Evolutionary conservation across 2,113 vertebrate species (phyloP).

Genomic region (Nothobranchius furzeri): DNA sequence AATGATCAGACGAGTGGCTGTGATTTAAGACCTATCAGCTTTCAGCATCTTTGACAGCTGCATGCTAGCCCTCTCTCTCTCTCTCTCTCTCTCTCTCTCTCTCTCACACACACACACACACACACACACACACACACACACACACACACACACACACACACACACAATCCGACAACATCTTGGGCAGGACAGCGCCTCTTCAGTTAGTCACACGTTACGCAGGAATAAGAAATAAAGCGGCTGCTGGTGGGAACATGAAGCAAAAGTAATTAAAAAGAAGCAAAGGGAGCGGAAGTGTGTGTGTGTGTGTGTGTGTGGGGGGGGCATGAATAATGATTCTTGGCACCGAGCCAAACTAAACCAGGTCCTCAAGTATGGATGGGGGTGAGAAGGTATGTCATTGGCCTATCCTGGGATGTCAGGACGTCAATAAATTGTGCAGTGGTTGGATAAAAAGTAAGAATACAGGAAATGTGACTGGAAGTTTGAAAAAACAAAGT

Average conservation of each 20-base stretch:
- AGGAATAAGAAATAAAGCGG: conserved; percentile 55
- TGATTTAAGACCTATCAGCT: conserved; percentile 53
- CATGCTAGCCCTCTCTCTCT: not conserved
- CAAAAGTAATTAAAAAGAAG: conserved; percentile 69
- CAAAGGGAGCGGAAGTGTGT: conserved; percentile 9
- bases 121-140: not conserved
- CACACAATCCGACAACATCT: not conserved
- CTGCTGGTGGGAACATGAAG: conserved; percentile 59
- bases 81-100: no score
- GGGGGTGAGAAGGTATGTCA: not conserved
- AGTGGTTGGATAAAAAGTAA: not conserved
- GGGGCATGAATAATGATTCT: conserved; percentile 69
- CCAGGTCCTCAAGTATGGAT: conserved; percentile 12
- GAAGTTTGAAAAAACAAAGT: no score
- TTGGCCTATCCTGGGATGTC: conserved; percentile 9
- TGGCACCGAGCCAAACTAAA: conserved; percentile 48
- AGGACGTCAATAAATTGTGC: conserved; percentile 1
- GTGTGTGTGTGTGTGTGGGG: no score
- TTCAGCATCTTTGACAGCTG: conserved; percentile 28
- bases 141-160: not conserved
- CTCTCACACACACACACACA: not conserved
- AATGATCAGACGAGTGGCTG: conserved; percentile 44
- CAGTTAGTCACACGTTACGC: conserved; percentile 21
- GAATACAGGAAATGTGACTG: not conserved
- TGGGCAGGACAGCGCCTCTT: conserved; percentile 4